These are phyloP conservation scores for Noctua comes DNA, from an alignment of 2,888 invertebrate genomes.

Conservation along the genomic window DNA sequence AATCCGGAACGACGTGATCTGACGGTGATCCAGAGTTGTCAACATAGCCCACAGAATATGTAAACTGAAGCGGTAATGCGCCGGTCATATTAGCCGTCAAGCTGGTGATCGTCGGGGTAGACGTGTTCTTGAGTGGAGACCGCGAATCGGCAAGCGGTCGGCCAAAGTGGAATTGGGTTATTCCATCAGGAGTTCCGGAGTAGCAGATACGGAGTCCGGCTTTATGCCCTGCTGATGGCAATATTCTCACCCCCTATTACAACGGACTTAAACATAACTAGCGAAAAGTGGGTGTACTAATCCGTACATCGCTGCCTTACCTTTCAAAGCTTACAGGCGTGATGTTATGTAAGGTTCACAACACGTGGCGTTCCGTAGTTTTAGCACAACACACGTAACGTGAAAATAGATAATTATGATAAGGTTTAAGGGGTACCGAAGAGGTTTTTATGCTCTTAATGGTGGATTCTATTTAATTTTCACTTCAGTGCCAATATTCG, in stretches of 20 bases:
- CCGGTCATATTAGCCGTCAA: too few species aligned
- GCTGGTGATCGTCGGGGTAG: too few species aligned
- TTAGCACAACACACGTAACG: not conserved
- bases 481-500: slow-evolving; percentile 17
- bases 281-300: not conserved
- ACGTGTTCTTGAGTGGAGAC: too few species aligned
- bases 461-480: slow-evolving; percentile 13
- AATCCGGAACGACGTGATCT: too few species aligned
- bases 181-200: not conserved
- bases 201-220: not conserved
- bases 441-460: not conserved
- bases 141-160: too few species aligned
- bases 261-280: not conserved
- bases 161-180: not conserved
- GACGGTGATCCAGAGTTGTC: too few species aligned
- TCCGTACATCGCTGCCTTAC: not conserved
- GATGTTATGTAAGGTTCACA: not conserved
- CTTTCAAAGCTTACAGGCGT: not conserved
- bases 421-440: slow-evolving; percentile 5
- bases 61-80: too few species aligned
- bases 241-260: not conserved
- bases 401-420: not conserved
- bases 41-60: too few species aligned
- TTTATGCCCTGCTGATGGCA: not conserved
- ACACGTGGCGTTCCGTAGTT: not conserved